A percentile compares a stretch with the other conserved stretches of the same genome.
These are phyloP conservation scores for Drosophila pachea DNA, from an alignment of 1,140 invertebrate genomes.

Conservation along the genomic window DNA sequence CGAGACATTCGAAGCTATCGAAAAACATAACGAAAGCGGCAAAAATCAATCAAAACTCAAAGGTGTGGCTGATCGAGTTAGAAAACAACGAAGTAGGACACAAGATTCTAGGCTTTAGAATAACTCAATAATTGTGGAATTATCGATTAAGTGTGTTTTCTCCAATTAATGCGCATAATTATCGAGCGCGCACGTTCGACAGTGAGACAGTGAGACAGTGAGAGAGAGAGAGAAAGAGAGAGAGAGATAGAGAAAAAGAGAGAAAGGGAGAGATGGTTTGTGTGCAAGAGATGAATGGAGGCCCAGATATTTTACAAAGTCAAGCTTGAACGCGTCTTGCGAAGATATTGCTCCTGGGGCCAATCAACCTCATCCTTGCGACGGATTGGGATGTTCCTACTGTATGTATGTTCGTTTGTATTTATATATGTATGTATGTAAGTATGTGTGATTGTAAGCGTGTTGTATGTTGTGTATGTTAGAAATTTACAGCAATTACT, in stretches of 20 bases:
- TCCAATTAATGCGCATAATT: conserved; percentile 5
- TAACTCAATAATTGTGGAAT: background rate
- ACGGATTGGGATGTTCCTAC: background rate
- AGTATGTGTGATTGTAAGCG: conserved; percentile 6
- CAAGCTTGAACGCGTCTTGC: conserved; percentile 1
- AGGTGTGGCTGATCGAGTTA: conserved; percentile 26
- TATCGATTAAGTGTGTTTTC: background rate
- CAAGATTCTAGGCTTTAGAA: too few species aligned
- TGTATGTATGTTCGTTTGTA: conserved; percentile 10
- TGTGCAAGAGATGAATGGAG: background rate
- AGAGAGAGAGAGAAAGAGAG: background rate
- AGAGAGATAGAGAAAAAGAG: background rate
- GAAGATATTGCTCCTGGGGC: too few species aligned
- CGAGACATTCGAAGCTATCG: conserved; percentile 64
- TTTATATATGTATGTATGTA: conserved; percentile 22
- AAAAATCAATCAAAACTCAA: conserved; percentile 25
- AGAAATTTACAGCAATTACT: conserved; percentile 76
- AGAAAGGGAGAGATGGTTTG: background rate
- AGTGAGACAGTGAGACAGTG: background rate
- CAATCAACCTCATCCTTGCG: too few species aligned
- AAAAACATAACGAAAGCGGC: conserved; percentile 20
- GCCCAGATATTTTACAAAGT: background rate
- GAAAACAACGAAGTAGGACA: conserved; percentile 5
- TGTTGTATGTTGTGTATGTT: conserved; percentile 1
- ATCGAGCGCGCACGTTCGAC: background rate